Evolutionary conservation across 2,888 invertebrate species (phyloP).

Genomic region (Conops quadrifasciatus): DNA sequence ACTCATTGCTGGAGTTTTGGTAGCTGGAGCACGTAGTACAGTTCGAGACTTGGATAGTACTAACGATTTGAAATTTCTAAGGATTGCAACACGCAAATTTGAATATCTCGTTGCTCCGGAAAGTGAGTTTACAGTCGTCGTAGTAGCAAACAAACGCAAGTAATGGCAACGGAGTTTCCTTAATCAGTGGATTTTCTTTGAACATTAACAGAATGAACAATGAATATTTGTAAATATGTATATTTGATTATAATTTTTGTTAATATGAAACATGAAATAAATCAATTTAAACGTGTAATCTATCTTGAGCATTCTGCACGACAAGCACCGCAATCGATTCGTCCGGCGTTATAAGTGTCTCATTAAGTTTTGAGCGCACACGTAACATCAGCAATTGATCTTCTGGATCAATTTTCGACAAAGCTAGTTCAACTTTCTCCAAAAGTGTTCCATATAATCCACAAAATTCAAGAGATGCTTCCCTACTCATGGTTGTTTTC

Average conservation of each 20-base stretch:
- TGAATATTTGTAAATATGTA: not conserved
- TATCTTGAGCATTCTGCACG: constrained; percentile 57
- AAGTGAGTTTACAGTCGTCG: constrained; percentile 59
- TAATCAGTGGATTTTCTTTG: not conserved
- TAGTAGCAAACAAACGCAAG: constrained; percentile 49
- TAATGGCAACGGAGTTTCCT: not conserved
- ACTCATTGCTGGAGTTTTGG: constrained; percentile 52
- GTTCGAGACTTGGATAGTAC: constrained; percentile 59
- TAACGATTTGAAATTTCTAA: constrained; percentile 57
- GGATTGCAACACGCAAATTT: constrained; percentile 59
- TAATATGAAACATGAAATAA: not conserved
- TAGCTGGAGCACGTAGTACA: constrained; percentile 53
- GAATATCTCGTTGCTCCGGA: constrained; percentile 61
- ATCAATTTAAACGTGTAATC: constrained; percentile 33
- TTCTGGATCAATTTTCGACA: constrained; percentile 53
- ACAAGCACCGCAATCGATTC: constrained; percentile 60
- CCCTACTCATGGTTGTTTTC: constrained; percentile 55
- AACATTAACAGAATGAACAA: not conserved
- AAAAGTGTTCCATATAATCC: constrained; percentile 58
- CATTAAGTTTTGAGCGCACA: constrained; percentile 57
- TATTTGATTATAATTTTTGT: not conserved
- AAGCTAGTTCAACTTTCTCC: constrained; percentile 55
- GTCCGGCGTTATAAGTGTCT: constrained; percentile 60
- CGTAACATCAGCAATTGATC: constrained; percentile 55
- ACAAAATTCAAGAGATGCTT: constrained; percentile 55